These are phyloP conservation scores for Yponomeuta cagnagella DNA, from an alignment of 2,888 invertebrate species.

Conservation along the genomic window DNA sequence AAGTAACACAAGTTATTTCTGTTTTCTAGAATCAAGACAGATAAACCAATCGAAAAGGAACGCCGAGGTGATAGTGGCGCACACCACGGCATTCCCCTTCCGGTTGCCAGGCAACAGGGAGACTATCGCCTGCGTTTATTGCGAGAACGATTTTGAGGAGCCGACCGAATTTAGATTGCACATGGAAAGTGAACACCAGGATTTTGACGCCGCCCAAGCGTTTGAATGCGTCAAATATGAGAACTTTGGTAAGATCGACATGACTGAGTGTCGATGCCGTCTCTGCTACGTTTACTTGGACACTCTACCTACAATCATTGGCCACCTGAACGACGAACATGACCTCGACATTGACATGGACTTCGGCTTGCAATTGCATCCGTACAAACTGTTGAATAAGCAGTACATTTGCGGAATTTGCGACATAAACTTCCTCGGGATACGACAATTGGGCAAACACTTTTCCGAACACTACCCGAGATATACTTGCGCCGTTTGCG, in stretches of 20 bases:
- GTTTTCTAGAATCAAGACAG: neutral
- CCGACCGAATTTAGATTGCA: conserved; percentile 49
- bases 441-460: conserved; percentile 57
- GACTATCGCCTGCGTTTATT: conserved; percentile 62
- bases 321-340: conserved; percentile 22
- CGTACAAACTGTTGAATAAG: conserved; percentile 37
- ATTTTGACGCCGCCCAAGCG: conserved; percentile 32
- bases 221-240: conserved; percentile 28
- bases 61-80: conserved; percentile 59
- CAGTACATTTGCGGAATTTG: conserved; percentile 45
- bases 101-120: conserved; percentile 54
- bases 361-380: conserved; percentile 22
- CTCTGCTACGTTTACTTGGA: conserved; percentile 16
- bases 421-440: conserved; percentile 38
- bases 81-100: conserved; percentile 66
- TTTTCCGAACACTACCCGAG: conserved; percentile 55
- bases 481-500: conserved; percentile 60
- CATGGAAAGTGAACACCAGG: conserved; percentile 44
- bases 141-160: conserved; percentile 53
- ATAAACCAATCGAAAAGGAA: conserved; percentile 29
- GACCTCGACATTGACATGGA: conserved; percentile 17
- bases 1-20: conserved; percentile 3
- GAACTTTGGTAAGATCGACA: conserved; percentile 14
- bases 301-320: conserved; percentile 19
- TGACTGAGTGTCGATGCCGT: conserved; percentile 14